A percentile compares a stretch with the other conserved stretches of the same genome.
Evolutionary conservation across 2,888 invertebrate genomes (phyloP).

Genomic region (Perizoma affinitatum): DNA sequence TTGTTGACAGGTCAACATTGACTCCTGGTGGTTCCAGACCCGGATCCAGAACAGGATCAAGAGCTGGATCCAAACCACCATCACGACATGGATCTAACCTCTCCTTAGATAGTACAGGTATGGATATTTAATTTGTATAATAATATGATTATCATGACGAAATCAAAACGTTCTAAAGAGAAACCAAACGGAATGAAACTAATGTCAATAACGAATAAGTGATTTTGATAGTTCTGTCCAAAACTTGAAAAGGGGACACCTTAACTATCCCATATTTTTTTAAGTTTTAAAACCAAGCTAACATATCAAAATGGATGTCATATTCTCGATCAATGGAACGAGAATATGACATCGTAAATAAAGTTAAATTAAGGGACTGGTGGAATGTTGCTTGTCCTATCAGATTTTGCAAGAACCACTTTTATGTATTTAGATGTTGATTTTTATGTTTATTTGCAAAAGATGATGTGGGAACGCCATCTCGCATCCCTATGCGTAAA

Average conservation of each 20-base stretch:
- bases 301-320: background rate
- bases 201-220: too few relatives aligned
- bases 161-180: too few relatives aligned
- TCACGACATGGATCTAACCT: slow-evolving; percentile 97
- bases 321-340: too few relatives aligned
- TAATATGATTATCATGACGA: too few relatives aligned
- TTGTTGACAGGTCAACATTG: slow-evolving; percentile 83
- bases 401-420: too few relatives aligned
- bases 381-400: too few relatives aligned
- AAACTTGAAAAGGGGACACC: too few relatives aligned
- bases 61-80: slow-evolving; percentile 95
- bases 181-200: too few relatives aligned
- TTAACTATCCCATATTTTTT: background rate
- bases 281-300: background rate
- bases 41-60: slow-evolving; percentile 92
- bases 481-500: slow-evolving; percentile 92
- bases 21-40: slow-evolving; percentile 94
- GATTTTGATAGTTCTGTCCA: too few relatives aligned
- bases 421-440: too few relatives aligned
- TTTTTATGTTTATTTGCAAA: slow-evolving; percentile 15
- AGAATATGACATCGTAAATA: too few relatives aligned
- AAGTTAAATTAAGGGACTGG: background rate
- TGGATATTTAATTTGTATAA: slow-evolving; percentile 4
- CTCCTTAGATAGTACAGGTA: slow-evolving; percentile 95
- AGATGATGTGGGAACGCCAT: slow-evolving; percentile 90